Evolutionary conservation across 2,888 invertebrate genomes (phyloP).

Genomic region (Oscheius sp.): DNA sequence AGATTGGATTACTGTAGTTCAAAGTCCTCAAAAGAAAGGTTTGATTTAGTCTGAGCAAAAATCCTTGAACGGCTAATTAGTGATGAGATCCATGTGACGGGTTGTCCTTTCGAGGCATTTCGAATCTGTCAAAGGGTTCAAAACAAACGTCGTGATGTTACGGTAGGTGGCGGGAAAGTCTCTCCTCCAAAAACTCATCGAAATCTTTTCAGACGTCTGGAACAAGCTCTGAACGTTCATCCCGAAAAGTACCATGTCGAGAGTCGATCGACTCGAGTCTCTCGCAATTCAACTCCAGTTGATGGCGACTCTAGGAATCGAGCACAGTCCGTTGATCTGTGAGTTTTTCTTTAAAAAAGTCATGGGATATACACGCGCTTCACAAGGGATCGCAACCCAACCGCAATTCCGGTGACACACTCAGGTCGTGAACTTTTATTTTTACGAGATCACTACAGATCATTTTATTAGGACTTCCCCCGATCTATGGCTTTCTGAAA

Average conservation of each 20-base stretch:
- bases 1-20: no score
- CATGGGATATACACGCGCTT: background rate
- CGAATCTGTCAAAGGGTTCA: background rate
- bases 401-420: background rate
- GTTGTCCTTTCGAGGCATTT: no score
- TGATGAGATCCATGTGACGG: no score
- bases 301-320: background rate
- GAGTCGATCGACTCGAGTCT: slow-evolving; percentile 2
- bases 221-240: slow-evolving; percentile 60
- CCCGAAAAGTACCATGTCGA: slow-evolving; percentile 52
- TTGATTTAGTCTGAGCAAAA: no score
- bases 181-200: background rate
- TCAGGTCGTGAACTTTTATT: no score
- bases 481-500: no score
- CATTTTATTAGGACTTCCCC: no score
- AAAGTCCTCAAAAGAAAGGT: no score
- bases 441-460: no score
- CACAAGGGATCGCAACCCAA: background rate
- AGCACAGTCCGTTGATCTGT: slow-evolving; percentile 22
- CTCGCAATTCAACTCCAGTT: slow-evolving; percentile 25
- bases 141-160: no score
- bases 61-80: no score
- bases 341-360: slow-evolving; percentile 10
- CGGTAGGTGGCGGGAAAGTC: background rate
- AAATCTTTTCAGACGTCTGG: slow-evolving; percentile 52